Conservation (phyloP, 2,888 invertebrate species). For the Scaptomyza cyrtandrae region DNA sequence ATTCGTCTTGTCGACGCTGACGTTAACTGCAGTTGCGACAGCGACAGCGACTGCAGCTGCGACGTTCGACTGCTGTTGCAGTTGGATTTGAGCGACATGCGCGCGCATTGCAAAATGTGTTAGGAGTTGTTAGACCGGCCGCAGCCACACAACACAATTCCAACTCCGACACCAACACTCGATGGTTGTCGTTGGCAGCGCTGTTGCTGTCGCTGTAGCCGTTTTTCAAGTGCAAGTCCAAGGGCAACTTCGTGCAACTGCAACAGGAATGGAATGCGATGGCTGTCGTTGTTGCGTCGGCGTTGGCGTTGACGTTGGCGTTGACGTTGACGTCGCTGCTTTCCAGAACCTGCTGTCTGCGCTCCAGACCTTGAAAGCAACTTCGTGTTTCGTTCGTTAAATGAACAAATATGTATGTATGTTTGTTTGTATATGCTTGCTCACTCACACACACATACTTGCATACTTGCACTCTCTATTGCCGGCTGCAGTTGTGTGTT, state of each 20-base stretch:
- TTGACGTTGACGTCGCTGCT: constrained; percentile 28
- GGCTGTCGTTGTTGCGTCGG: constrained; percentile 18
- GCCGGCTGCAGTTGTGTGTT: constrained; percentile 47
- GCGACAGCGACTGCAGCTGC: constrained; percentile 13
- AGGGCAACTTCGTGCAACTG: constrained; percentile 77
- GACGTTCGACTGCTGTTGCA: constrained; percentile 25
- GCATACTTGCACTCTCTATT: constrained; percentile 72
- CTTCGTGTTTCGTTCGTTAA: constrained; percentile 55
- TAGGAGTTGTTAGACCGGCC: constrained; percentile 32
- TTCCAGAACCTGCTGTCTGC: constrained; percentile 66
- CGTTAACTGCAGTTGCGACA: background rate
- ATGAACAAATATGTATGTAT: constrained; percentile 1
- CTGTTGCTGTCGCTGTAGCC: constrained; percentile 19
- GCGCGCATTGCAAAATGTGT: constrained; percentile 63
- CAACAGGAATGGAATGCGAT: constrained; percentile 61
- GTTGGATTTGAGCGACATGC: constrained; percentile 55
- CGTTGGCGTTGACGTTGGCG: background rate
- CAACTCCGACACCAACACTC: constrained; percentile 46
- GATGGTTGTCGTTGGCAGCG: constrained; percentile 15
- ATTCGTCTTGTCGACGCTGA: constrained; percentile 13
- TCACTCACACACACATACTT: constrained; percentile 39
- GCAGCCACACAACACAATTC: constrained; percentile 35
- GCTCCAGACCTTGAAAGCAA: constrained; percentile 82
- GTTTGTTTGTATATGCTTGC: constrained; percentile 42
- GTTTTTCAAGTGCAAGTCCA: constrained; percentile 83